Percentiles rank a stretch among this genome's conserved stretches.
These are phyloP conservation scores for Parapsyche elsis DNA, from an alignment of 1,140 invertebrate species.

Conservation along the genomic window DNA sequence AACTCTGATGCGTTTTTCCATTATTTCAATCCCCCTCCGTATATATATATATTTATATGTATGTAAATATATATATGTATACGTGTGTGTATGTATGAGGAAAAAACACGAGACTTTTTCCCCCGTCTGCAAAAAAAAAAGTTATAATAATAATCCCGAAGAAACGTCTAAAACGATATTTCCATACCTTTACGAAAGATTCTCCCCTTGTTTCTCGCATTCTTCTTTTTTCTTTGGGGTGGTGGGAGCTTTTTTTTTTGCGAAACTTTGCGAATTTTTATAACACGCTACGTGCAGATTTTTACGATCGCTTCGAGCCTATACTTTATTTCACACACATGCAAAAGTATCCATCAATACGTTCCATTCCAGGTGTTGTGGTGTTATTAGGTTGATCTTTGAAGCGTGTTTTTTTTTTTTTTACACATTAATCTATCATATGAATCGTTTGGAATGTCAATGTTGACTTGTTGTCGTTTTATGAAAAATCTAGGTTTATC, in stretches of 20 bases:
- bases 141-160: slow-evolving; percentile 27
- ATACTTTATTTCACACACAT: too few relatives aligned
- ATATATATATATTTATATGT: not conserved
- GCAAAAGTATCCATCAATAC: too few relatives aligned
- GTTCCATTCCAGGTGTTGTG: too few relatives aligned
- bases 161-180: slow-evolving; percentile 30
- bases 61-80: not conserved
- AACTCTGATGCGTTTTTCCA: slow-evolving; percentile 29
- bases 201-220: slow-evolving; percentile 14
- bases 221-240: not conserved
- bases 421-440: too few relatives aligned
- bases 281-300: slow-evolving; percentile 21
- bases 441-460: too few relatives aligned
- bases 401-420: too few relatives aligned
- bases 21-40: not conserved
- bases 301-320: slow-evolving; percentile 12
- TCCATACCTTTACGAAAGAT: slow-evolving; percentile 23
- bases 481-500: too few relatives aligned
- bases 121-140: slow-evolving; percentile 7
- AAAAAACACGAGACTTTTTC: slow-evolving; percentile 1
- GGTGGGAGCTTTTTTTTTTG: not conserved
- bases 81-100: not conserved
- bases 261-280: slow-evolving; percentile 30
- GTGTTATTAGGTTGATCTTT: too few relatives aligned
- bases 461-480: too few relatives aligned